Percentiles rank a stretch among this genome's conserved stretches.
Conservation (phyloP, 53 echinoderm and acorn worm genomes). For the Echinarachnius parma region DNA sequence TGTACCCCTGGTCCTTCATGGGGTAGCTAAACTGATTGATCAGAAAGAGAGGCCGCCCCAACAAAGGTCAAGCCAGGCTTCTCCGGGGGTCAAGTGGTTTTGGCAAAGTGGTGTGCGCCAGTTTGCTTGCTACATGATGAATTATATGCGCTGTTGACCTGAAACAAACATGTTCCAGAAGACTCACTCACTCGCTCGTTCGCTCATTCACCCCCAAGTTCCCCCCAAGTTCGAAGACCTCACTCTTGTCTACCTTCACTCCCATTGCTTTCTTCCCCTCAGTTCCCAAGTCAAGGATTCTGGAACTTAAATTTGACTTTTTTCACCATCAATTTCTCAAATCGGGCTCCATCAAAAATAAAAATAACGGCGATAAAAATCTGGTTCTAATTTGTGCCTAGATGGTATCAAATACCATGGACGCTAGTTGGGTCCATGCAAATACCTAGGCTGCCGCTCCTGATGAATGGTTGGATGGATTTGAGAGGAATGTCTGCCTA, state of each 20-base stretch:
- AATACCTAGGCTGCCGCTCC: no score
- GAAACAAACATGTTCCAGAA: slow-evolving; percentile 39
- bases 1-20: slow-evolving; percentile 21
- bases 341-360: no score
- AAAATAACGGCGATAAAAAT: no score
- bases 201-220: neutral
- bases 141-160: slow-evolving; percentile 43
- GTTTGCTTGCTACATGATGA: slow-evolving; percentile 19
- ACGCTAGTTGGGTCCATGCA: no score
- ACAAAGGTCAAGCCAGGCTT: slow-evolving; percentile 34
- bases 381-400: no score
- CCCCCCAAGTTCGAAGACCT: slow-evolving; percentile 33
- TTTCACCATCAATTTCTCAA: no score
- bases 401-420: no score
- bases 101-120: slow-evolving; percentile 10
- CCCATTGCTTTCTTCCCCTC: neutral
- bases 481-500: no score
- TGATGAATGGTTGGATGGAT: no score
- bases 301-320: no score
- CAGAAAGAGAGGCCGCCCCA: slow-evolving; percentile 15
- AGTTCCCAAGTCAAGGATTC: no score
- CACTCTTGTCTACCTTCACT: neutral
- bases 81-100: slow-evolving; percentile 41
- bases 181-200: neutral
- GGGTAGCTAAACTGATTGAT: slow-evolving; percentile 52